Evolutionary conservation across 2,888 invertebrate species (phyloP).

Genomic region (Teleiodes luculella): DNA sequence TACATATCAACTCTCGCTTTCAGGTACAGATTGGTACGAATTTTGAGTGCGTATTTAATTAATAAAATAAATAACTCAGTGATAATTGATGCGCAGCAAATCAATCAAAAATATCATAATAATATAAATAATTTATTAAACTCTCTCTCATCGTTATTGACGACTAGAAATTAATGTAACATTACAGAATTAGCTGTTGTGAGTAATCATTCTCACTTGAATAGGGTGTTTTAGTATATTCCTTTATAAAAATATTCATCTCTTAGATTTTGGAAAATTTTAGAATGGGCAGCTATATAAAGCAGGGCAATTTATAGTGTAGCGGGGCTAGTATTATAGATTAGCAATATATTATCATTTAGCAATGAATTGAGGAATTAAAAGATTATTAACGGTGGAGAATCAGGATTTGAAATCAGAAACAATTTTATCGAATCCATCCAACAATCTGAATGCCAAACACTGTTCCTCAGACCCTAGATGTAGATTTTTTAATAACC

Average conservation of each 20-base stretch:
- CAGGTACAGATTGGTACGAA: too few species aligned
- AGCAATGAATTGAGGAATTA: neutral
- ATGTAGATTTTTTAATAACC: conserved; percentile 10
- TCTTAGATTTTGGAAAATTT: conserved; percentile 11
- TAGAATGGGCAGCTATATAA: conserved; percentile 19
- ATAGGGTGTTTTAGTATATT: too few species aligned
- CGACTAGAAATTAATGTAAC: too few species aligned
- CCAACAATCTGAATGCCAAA: conserved; percentile 42
- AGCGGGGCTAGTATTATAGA: conserved; percentile 4
- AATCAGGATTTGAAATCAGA: conserved; percentile 21
- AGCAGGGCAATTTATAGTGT: conserved; percentile 23
- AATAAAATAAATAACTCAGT: too few species aligned
- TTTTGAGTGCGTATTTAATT: too few species aligned
- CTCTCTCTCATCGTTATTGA: too few species aligned
- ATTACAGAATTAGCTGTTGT: too few species aligned
- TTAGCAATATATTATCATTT: conserved; percentile 1
- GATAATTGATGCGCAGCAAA: too few species aligned
- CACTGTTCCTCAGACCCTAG: conserved; percentile 25
- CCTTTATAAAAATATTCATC: neutral
- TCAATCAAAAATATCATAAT: too few species aligned
- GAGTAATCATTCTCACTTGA: too few species aligned
- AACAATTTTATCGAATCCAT: conserved; percentile 42
- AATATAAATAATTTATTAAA: too few species aligned
- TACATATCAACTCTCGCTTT: too few species aligned
- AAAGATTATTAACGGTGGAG: neutral